Conservation (phyloP, 2,888 invertebrate genomes). For the Formica aserva region DNA sequence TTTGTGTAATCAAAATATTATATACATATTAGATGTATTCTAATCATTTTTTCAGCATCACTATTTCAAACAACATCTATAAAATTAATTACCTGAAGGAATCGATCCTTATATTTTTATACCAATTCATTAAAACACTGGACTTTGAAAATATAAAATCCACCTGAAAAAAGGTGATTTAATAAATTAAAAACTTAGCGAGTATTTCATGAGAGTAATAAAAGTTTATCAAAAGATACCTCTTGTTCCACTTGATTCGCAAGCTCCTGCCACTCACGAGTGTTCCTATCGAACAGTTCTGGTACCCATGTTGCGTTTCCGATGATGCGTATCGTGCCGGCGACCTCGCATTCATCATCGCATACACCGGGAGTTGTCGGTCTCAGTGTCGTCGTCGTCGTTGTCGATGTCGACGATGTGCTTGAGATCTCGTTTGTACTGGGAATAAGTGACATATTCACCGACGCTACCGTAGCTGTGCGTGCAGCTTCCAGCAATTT, state of each 20-base stretch:
- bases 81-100: conserved; percentile 88
- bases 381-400: conserved; percentile 90
- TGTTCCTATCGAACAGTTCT: conserved; percentile 94
- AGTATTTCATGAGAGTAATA: background rate
- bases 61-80: background rate
- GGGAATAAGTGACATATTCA: conserved; percentile 84
- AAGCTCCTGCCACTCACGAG: conserved; percentile 94
- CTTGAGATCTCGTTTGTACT: conserved; percentile 87
- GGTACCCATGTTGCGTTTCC: conserved; percentile 93
- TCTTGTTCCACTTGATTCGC: conserved; percentile 93
- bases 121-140: conserved; percentile 92
- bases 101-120: conserved; percentile 94
- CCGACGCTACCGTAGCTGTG: conserved; percentile 88
- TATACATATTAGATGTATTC: background rate
- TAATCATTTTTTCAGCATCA: background rate
- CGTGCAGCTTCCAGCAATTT: conserved; percentile 90
- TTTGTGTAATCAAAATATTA: background rate
- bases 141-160: conserved; percentile 94
- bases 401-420: conserved; percentile 90
- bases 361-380: conserved; percentile 94
- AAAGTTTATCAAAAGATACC: conserved; percentile 86
- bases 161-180: conserved; percentile 88
- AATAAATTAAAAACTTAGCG: background rate
- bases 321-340: conserved; percentile 94
- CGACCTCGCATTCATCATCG: conserved; percentile 92